Conservation (phyloP, 2,113 vertebrate species). For the Sitta europaea region DNA sequence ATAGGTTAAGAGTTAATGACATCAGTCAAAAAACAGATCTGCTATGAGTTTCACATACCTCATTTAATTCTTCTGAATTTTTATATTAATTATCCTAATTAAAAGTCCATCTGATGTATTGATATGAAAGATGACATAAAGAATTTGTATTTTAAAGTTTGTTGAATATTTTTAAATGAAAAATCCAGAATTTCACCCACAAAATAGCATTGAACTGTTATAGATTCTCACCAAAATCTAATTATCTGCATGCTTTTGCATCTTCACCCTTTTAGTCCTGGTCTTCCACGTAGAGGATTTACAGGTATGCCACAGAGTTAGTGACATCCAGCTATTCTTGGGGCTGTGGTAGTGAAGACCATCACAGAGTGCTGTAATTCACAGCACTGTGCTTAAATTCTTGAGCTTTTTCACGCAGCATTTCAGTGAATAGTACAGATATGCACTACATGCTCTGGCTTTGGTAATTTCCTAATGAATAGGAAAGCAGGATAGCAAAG, state of each 20-base stretch:
- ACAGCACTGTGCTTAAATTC: not conserved
- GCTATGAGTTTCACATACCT: not conserved
- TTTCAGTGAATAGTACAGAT: not conserved
- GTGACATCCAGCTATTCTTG: not conserved
- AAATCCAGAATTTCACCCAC: not conserved
- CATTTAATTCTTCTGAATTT: not conserved
- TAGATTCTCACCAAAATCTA: not conserved
- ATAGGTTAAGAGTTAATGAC: slow-evolving; percentile 2
- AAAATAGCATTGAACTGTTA: not conserved
- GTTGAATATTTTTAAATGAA: not conserved
- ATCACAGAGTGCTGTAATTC: not conserved
- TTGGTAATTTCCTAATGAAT: not conserved
- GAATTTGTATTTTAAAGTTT: not conserved
- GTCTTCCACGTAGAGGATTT: not conserved
- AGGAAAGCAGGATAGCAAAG: not conserved
- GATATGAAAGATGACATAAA: not conserved
- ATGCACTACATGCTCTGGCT: not conserved
- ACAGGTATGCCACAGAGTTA: not conserved
- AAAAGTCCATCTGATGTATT: not conserved
- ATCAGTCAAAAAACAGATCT: not conserved
- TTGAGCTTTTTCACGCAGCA: not conserved
- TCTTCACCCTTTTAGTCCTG: not conserved
- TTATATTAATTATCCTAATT: not conserved
- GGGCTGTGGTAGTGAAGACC: not conserved
- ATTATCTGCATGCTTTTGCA: not conserved